Conservation (phyloP, 2,888 invertebrate genomes). For the Dynastes tityus region DNA sequence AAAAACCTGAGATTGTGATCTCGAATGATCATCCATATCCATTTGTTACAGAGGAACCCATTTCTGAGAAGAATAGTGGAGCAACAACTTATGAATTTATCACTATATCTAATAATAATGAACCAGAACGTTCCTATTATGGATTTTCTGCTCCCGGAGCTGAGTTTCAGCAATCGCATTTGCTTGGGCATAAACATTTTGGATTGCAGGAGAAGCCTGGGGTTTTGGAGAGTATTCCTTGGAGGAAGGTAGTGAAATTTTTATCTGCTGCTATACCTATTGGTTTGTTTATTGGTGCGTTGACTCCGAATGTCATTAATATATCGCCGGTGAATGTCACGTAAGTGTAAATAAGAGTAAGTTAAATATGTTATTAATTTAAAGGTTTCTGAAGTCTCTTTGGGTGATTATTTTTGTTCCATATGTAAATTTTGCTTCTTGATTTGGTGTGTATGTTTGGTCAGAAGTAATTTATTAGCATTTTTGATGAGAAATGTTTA, state of each 20-base stretch:
- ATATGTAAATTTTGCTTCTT: too few relatives aligned
- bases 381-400: too few relatives aligned
- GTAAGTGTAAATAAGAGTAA: conserved; percentile 62
- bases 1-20: conserved; percentile 56
- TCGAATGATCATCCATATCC: conserved; percentile 63
- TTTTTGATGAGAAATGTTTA: too few relatives aligned
- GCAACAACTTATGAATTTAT: conserved; percentile 29
- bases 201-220: conserved; percentile 38
- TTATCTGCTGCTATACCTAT: conserved; percentile 81
- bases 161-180: conserved; percentile 12
- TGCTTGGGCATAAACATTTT: conserved; percentile 42
- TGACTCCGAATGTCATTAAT: conserved; percentile 79
- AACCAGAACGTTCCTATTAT: conserved; percentile 11
- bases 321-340: conserved; percentile 70
- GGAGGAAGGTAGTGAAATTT: conserved; percentile 78
- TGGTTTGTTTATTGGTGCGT: conserved; percentile 80
- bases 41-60: conserved; percentile 48
- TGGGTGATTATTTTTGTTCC: too few relatives aligned
- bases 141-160: conserved; percentile 43
- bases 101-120: conserved; percentile 1
- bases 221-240: conserved; percentile 68
- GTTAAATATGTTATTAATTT: conserved; percentile 50
- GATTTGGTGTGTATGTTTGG: too few relatives aligned
- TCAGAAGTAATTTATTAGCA: too few relatives aligned
- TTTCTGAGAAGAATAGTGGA: conserved; percentile 11